phyloP scores from a whole-genome alignment of 2,888 invertebrate genomes.

The Ophion obscuratus region DNA sequence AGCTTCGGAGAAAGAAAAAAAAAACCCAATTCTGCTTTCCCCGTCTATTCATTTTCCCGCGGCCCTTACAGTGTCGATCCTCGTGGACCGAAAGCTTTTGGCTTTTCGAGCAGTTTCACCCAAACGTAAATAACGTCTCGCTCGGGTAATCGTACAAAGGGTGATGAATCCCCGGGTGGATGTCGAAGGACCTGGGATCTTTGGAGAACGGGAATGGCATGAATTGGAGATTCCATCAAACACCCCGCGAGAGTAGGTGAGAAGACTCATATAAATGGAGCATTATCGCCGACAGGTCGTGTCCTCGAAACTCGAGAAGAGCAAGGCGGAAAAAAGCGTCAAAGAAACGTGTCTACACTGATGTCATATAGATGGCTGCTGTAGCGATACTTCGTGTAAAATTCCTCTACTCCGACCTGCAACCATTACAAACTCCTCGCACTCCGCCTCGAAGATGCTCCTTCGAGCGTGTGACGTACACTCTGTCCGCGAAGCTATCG shows the following conservation, averaged over 20 bases:
- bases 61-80: conserved; percentile 19
- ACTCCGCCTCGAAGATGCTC: conserved; percentile 58
- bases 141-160: conserved; percentile 30
- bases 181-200: conserved; percentile 20
- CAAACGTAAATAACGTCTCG: conserved; percentile 41
- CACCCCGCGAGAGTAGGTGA: conserved; percentile 10
- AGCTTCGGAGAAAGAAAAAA: conserved; percentile 14
- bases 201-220: conserved; percentile 15
- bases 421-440: background rate
- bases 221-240: conserved; percentile 42
- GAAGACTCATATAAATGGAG: conserved; percentile 71
- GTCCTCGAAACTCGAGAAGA: conserved; percentile 38
- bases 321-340: conserved; percentile 49
- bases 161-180: conserved; percentile 13
- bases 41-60: conserved; percentile 30
- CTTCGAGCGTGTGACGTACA: conserved; percentile 64
- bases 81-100: conserved; percentile 32
- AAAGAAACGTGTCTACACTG: conserved; percentile 58
- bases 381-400: background rate
- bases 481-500: conserved; percentile 36
- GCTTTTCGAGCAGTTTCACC: conserved; percentile 38
- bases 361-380: conserved; percentile 47
- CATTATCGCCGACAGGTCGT: conserved; percentile 64
- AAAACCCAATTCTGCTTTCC: conserved; percentile 47
- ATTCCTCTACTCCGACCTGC: conserved; percentile 46